phyloP scores from a whole-genome alignment of 37 sponge, comb jelly and placozoan genomes.

The Halichondria panicea region DNA sequence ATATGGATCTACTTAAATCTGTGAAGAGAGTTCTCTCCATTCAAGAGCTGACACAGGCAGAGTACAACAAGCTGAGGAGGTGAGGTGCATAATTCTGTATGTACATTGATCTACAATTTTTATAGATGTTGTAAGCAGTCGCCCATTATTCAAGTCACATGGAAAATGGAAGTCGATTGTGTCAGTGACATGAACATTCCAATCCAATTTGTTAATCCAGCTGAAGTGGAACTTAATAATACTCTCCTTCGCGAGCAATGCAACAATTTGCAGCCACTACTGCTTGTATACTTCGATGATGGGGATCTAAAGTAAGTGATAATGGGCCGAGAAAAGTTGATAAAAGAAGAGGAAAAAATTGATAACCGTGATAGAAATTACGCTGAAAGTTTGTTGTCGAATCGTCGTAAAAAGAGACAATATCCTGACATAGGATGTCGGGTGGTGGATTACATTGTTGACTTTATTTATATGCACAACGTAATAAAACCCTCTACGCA shows the following conservation, averaged over 20 bases:
- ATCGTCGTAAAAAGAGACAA: too few species aligned
- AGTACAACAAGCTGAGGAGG: slow-evolving; percentile 43
- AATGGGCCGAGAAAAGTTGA: slow-evolving; percentile 2
- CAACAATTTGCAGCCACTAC: slow-evolving; percentile 21
- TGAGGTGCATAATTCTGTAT: too few species aligned
- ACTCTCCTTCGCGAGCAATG: not conserved
- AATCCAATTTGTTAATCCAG: slow-evolving; percentile 12
- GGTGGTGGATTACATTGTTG: too few species aligned
- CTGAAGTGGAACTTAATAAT: slow-evolving; percentile 9
- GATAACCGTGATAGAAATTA: not conserved
- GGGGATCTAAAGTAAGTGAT: slow-evolving; percentile 5
- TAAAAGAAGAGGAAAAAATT: not conserved
- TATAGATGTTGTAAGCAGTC: not conserved
- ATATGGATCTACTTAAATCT: too few species aligned
- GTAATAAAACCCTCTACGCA: too few species aligned
- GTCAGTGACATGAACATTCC: slow-evolving; percentile 23
- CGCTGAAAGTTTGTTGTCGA: too few species aligned
- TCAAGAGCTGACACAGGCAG: slow-evolving; percentile 57
- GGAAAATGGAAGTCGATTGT: slow-evolving; percentile 7
- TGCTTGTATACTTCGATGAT: slow-evolving; percentile 32
- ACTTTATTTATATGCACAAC: too few species aligned
- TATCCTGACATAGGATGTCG: too few species aligned
- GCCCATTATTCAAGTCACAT: slow-evolving; percentile 12
- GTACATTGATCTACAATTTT: too few species aligned
- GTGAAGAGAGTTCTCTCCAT: slow-evolving; percentile 56